Percentiles rank a stretch among this genome's conserved stretches.
These are phyloP conservation scores for Chloroceryle inda DNA, from an alignment of 2,797 vertebrate species.

Conservation along the genomic window DNA sequence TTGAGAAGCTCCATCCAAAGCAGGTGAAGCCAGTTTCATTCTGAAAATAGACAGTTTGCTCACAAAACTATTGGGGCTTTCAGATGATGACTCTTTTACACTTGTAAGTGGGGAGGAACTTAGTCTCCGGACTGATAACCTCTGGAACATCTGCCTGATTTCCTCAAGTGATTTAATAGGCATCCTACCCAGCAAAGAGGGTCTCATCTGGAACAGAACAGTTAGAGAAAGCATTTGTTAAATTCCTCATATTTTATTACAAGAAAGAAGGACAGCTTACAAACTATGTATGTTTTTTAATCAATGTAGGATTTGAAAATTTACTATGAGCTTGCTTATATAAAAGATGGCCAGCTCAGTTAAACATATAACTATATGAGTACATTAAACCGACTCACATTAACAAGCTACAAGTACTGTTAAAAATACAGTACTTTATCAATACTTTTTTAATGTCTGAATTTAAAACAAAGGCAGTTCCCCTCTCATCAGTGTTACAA, in stretches of 20 bases:
- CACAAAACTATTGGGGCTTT: slow-evolving; percentile 68
- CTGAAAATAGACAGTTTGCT: slow-evolving; percentile 76
- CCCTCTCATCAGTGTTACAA: background rate
- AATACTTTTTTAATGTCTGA: background rate
- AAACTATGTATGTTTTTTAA: background rate
- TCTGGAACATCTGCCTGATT: slow-evolving; percentile 90
- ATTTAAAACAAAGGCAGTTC: background rate
- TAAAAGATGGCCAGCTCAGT: background rate
- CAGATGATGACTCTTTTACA: slow-evolving; percentile 56
- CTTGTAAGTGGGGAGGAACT: slow-evolving; percentile 72
- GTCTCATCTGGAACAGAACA: slow-evolving; percentile 80
- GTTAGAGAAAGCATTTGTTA: background rate
- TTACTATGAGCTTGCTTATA: background rate
- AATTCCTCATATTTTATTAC: background rate
- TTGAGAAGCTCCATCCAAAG: slow-evolving; percentile 38
- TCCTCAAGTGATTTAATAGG: slow-evolving; percentile 89
- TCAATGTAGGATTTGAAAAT: background rate
- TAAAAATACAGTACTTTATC: background rate
- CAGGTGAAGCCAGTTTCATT: slow-evolving; percentile 58
- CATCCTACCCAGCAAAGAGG: slow-evolving; percentile 75
- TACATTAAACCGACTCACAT: background rate
- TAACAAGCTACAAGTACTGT: background rate
- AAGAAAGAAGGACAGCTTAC: background rate
- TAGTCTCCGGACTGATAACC: slow-evolving; percentile 83
- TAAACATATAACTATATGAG: background rate